These are phyloP conservation scores for Rhea pennata DNA, from an alignment of 2,113 vertebrate species.

Conservation along the genomic window DNA sequence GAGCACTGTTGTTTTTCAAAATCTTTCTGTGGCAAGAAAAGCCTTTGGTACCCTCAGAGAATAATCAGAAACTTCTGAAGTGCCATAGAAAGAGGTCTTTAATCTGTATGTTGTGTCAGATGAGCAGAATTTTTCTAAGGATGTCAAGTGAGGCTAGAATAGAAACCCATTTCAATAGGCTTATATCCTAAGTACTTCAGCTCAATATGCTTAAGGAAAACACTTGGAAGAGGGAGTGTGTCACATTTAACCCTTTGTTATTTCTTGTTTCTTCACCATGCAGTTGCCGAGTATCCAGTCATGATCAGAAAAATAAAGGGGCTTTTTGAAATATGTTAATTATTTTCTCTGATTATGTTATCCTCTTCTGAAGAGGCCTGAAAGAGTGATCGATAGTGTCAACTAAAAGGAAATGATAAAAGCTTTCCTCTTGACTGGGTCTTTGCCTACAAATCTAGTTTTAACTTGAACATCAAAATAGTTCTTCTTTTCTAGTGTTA, in stretches of 20 bases:
- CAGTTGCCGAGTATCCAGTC: background rate
- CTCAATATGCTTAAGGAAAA: slow-evolving; percentile 32
- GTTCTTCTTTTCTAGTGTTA: background rate
- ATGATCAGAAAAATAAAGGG: background rate
- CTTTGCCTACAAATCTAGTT: background rate
- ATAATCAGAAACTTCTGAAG: background rate
- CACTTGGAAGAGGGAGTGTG: slow-evolving; percentile 44
- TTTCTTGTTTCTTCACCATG: background rate
- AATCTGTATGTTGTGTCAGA: slow-evolving; percentile 22
- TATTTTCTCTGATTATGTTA: background rate
- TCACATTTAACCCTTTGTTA: slow-evolving; percentile 31
- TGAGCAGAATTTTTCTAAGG: slow-evolving; percentile 43
- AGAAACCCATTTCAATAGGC: slow-evolving; percentile 68
- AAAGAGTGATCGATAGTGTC: background rate
- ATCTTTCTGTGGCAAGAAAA: background rate
- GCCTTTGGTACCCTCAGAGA: background rate
- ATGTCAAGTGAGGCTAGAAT: slow-evolving; percentile 64
- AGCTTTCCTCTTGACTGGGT: background rate
- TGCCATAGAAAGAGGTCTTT: background rate
- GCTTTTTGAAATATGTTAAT: background rate
- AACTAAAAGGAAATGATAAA: background rate
- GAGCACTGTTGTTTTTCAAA: background rate
- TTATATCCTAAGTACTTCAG: slow-evolving; percentile 65
- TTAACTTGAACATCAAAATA: background rate
- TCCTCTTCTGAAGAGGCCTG: background rate